Conservation (phyloP, 2,888 invertebrate genomes). For the Ophraella communa region DNA sequence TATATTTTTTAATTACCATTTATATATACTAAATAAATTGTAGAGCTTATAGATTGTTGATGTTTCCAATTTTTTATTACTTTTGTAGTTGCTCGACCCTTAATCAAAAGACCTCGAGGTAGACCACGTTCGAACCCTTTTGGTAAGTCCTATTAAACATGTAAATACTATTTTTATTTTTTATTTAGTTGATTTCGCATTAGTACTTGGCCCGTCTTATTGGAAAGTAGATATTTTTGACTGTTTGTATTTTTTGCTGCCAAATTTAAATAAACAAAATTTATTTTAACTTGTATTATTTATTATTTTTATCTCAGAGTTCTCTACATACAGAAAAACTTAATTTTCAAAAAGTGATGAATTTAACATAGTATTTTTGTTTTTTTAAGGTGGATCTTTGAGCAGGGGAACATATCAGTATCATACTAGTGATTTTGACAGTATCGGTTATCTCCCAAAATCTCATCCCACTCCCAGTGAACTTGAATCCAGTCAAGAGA, state of each 20-base stretch:
- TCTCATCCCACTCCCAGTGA: slow-evolving; percentile 4
- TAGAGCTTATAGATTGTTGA: background rate
- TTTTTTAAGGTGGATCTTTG: background rate
- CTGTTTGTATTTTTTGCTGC: too few relatives aligned
- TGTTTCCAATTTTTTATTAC: slow-evolving; percentile 24
- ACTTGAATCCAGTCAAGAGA: slow-evolving; percentile 5
- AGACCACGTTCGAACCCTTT: slow-evolving; percentile 45
- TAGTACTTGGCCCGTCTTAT: slow-evolving; percentile 4
- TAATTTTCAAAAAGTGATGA: too few relatives aligned
- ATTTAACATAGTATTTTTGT: background rate
- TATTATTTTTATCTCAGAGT: too few relatives aligned
- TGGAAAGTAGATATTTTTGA: background rate
- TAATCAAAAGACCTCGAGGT: slow-evolving; percentile 48
- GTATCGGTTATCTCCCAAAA: background rate
- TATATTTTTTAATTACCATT: background rate
- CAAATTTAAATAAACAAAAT: too few relatives aligned
- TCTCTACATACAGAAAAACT: too few relatives aligned
- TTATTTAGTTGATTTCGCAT: background rate
- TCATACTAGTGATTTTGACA: background rate
- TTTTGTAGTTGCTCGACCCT: slow-evolving; percentile 42
- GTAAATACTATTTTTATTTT: background rate
- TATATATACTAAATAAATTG: background rate
- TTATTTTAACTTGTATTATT: too few relatives aligned
- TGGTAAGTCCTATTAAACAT: slow-evolving; percentile 25
- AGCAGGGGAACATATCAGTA: background rate